Evolutionary conservation across 2,797 vertebrate species (phyloP), one percentile per base, ranked within the genome.

Genomic region (Spheniscus humboldti): DNA sequence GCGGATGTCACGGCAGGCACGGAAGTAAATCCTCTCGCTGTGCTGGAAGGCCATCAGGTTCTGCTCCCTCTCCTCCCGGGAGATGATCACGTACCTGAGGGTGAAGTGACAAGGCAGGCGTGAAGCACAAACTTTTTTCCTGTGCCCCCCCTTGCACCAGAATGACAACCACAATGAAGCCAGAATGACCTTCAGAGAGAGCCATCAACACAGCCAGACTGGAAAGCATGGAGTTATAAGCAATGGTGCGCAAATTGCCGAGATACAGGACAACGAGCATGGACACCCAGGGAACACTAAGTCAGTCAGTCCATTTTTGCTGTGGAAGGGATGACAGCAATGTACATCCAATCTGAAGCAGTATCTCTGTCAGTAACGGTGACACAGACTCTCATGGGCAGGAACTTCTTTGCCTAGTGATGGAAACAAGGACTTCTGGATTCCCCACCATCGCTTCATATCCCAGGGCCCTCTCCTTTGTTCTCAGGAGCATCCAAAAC

Each of bases 11-110:
- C 98, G 98, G 97, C 99, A 98, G 41, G 98, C 98, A 23, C 99
- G 98, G 96, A 99, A 99, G 95, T 99, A 99, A 97, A 99, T 99
- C 95, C 97, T 98, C 93, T 98, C 98, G 0, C 98, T 98, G 86
- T 98, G 99, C 90, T 99, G 99, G 95, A 99, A 99, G 3, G 99
- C 99, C 53, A 99, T 98, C 91, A 99, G 93, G 97, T 99, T 99
- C 97, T 99, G 99, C 94, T 99, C 98, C 60, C 97, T 98, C 93
- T 99, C 98, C 85, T 99, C 99, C 9, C 99, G 98, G 6, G 99
- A 99, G 84, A 99, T 99, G 79, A 98, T 97, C 91, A 99, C 99
- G 2, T 99, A 99, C 98, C 99, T 99, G 98, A 94, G 73, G 88
- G 73, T 0, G 12, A 97, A 92, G 91, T 18, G 80, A 96, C 12